phyloP scores from a whole-genome alignment of 2,888 invertebrate genomes.

The Ephialtes manifestator region DNA sequence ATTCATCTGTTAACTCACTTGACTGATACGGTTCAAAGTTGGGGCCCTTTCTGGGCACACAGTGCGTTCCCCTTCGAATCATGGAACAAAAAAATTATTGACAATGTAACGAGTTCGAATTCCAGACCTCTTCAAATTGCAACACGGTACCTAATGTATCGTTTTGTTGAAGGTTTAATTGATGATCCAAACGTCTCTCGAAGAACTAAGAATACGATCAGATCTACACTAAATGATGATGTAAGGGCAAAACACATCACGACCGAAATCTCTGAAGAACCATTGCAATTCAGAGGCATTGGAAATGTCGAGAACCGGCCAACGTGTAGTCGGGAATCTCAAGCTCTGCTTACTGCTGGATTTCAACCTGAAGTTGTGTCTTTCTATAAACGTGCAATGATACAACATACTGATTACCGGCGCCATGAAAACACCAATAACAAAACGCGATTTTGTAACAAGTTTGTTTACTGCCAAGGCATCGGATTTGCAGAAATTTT shows the following conservation, averaged over 20 bases:
- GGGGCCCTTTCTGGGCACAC: conserved; percentile 56
- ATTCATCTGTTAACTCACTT: conserved; percentile 54
- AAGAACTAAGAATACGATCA: background rate
- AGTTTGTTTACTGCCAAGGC: no score
- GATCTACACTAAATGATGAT: background rate
- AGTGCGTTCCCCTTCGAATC: conserved; percentile 56
- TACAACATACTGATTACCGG: background rate
- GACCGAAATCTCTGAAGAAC: background rate
- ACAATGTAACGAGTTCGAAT: conserved; percentile 44
- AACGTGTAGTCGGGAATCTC: background rate
- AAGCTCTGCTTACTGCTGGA: background rate
- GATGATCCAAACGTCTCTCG: background rate
- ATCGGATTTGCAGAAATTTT: no score
- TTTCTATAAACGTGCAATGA: background rate
- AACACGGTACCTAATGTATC: conserved; percentile 39
- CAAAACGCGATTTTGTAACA: no score
- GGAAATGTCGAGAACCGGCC: background rate
- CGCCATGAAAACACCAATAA: no score
- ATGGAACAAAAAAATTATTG: conserved; percentile 57
- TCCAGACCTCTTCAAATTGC: conserved; percentile 47
- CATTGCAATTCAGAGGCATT: background rate
- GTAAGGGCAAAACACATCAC: background rate
- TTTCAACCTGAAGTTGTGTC: background rate
- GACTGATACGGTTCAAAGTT: conserved; percentile 47
- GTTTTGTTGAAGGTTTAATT: conserved; percentile 39